Evolutionary conservation across 2,888 invertebrate genomes (phyloP), one percentile per base, ranked within the genome.

Genomic region (Linnaemya tessellans): DNA sequence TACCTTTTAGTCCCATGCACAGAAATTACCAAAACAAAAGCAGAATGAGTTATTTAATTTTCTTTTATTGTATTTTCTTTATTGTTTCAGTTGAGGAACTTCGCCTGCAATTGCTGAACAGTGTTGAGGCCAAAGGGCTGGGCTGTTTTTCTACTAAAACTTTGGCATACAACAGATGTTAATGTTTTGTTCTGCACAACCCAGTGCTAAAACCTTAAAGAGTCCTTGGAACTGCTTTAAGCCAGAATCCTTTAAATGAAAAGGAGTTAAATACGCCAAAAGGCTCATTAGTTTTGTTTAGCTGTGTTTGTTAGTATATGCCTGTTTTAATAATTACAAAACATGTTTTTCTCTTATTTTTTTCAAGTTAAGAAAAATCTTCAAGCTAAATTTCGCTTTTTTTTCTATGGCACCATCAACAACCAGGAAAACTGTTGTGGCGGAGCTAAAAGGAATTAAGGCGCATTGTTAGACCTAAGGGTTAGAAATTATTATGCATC

Each of bases 221-320:
- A 56, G n/a, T 67, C 18, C 70, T 30, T 65, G 46, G 25, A 56
- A 46, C 3, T 43, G 15, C 49, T 49, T 22, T 15, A 11, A 68
- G 60, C 49, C 46, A 58, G 4, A 30, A 38, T 38, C 3, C 18
- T 35, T 67, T 22, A 38, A 51, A 51, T 35, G 9, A 71, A 78
- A 81, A 81, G 49, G 54, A 78, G 81, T 81, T 70, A 65, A 78
- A 74, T 74, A 51, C 58, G 81, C 84, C 74, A 22, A 70, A 73
- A 81, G 84, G 58, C 70, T 35, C 60, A 73, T 73, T 80, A 75
- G 41, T 60, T 51, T 56, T 51, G 8, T 8, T 49, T 25, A 13
- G 11, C 22, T 67, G 54, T 41, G n/a, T 74, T 15, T 64, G 60
- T 70, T 22, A 11, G 43, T 30, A 7, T n/a, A 10, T 64, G 74